Conservation (phyloP, 2,113 vertebrate species). For the Lycaon pictus region DNA sequence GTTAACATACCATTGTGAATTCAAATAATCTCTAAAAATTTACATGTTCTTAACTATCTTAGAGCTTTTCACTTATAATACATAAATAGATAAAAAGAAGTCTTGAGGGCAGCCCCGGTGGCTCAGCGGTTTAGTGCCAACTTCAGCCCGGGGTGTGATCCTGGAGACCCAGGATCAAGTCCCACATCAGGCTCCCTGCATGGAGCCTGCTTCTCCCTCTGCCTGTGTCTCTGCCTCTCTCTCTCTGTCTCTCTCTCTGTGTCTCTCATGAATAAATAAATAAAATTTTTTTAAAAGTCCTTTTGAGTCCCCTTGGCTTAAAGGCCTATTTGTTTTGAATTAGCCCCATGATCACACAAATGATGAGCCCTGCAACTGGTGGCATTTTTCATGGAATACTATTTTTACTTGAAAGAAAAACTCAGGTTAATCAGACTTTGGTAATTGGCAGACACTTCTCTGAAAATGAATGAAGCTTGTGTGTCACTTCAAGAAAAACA, state of each 20-base stretch:
- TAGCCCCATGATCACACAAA: neutral
- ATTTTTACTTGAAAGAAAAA: constrained; percentile 27
- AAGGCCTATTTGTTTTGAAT: neutral
- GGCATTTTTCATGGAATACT: neutral
- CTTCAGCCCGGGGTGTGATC: too few species aligned
- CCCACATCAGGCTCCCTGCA: too few species aligned
- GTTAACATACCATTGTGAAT: neutral
- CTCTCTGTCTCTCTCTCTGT: too few species aligned
- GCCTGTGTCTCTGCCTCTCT: too few species aligned
- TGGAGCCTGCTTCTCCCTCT: too few species aligned
- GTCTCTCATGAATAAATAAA: too few species aligned
- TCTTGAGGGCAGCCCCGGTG: neutral
- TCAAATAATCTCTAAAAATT: constrained; percentile 9
- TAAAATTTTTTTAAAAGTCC: neutral
- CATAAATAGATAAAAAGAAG: neutral
- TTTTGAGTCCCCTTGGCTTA: neutral
- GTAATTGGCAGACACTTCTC: neutral
- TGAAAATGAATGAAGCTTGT: neutral
- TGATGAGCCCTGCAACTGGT: neutral
- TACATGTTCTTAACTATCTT: neutral
- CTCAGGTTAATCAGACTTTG: neutral
- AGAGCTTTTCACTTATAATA: neutral
- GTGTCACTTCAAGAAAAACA: neutral
- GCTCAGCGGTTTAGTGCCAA: too few species aligned
- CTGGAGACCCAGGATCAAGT: too few species aligned